These are phyloP conservation scores for Sardina pilchardus DNA, from an alignment of 2,113 vertebrate species.

Conservation along the genomic window DNA sequence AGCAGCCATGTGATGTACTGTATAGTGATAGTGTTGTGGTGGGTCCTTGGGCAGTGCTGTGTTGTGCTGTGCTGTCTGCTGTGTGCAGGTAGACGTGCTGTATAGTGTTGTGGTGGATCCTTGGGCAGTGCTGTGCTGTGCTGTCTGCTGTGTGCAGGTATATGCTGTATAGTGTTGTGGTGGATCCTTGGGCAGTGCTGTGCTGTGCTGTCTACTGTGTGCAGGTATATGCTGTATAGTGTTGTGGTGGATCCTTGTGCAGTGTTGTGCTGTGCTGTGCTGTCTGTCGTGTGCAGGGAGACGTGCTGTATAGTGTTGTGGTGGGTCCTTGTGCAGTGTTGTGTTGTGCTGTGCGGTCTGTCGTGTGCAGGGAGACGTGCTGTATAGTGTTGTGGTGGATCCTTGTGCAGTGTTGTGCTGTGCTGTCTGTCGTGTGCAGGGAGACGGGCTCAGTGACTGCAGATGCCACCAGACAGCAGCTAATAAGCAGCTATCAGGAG, in stretches of 20 bases:
- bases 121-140: neutral
- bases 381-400: neutral
- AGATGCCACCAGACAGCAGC: conserved; percentile 9
- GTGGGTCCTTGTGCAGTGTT: neutral
- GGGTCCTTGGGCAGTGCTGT: neutral
- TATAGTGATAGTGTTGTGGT: too few species aligned
- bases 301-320: neutral
- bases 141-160: neutral
- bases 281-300: neutral
- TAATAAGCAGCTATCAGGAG: conserved; percentile 12
- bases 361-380: neutral
- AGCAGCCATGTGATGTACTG: neutral
- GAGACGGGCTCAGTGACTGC: neutral
- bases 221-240: neutral
- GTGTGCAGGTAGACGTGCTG: neutral
- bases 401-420: neutral
- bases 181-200: neutral
- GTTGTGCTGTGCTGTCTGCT: neutral
- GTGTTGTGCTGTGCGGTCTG: neutral
- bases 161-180: neutral
- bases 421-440: neutral
- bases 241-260: neutral
- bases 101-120: neutral
- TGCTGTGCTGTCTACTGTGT: neutral
- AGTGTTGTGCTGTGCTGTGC: neutral